Base-by-base conservation (phyloP, 2,113 vertebrate genomes). In the Carlito syrichta region DNA sequence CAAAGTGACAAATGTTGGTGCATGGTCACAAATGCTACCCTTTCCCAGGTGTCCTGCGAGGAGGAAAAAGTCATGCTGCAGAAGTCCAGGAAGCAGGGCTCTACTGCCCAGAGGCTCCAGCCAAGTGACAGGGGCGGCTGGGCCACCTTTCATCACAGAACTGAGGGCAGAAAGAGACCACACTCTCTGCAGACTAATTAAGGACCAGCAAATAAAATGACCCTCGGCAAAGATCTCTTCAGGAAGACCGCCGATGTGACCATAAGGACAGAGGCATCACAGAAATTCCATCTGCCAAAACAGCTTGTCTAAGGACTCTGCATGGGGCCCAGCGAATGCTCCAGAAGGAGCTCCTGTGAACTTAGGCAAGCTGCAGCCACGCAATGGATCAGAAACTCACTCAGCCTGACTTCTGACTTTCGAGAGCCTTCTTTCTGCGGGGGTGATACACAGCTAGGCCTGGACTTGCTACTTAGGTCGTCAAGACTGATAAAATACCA, bases 221-320 rank as follows among this genome's bases (percentile, higher is more conserved):
- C 10, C 69, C 5, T 35, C 43, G 40, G 40, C 52, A n/a, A 2
- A 13, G 8, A 6, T 4, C 63, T 8, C 48, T 30, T 60, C 52
- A 6, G 54, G 40, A 73, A 92, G 56, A 69, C 19, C 62, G 7
- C 77, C 20, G 19, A 38, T 13, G 3, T 50, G 52, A 30, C 20
- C 27, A 2, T 6, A 2, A 58, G 2, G 3, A 45, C 12, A 5
- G 6, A 81, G 12, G 27, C 1, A 22, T 32, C 22, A 32, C 1
- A 0, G 12, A 58, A 27, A 19, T 7, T 20, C 11, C n/a, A n/a
- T 4, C 0, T 1, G 12, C 7, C 38, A 25, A 74, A 48, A 52
- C 3, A 20, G 20, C 20, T 2, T 38, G 19, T 56, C 35, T 14
- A 25, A 27, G 22, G 74, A 22, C 54, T 17, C 38, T 25, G 48